Evolutionary conservation across 2,888 invertebrate species (phyloP).

Genomic region (Trissonchulus sp.): DNA sequence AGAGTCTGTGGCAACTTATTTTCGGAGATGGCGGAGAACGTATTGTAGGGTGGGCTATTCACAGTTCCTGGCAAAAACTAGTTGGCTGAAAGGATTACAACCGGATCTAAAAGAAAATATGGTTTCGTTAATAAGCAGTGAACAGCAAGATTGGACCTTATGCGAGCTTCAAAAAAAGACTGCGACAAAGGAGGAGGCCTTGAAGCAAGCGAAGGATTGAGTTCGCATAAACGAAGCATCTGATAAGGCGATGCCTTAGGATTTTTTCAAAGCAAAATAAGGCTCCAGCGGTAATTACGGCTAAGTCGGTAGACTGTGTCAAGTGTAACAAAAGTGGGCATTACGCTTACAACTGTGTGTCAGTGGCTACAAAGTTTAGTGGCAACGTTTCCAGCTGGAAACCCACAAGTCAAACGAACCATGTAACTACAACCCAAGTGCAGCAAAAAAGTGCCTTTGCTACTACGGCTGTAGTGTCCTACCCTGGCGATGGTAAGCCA

Average conservation of each 20-base stretch:
- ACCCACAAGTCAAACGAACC: not conserved
- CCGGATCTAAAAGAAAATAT: not conserved
- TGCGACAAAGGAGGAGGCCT: not conserved
- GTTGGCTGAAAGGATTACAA: not conserved
- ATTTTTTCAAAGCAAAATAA: not conserved
- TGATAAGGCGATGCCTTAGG: not conserved
- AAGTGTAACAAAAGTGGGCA: not conserved
- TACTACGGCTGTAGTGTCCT: not conserved
- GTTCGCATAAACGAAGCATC: not conserved
- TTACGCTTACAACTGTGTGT: not conserved
- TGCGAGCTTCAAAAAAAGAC: constrained; percentile 1
- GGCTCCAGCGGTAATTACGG: not conserved
- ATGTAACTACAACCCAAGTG: not conserved
- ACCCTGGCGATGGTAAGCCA: not conserved
- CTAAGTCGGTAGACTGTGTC: not conserved
- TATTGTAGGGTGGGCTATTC: not conserved
- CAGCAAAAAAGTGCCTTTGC: not conserved
- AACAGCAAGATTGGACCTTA: constrained; percentile 1
- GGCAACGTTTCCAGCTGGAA: not conserved
- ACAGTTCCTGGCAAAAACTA: not conserved
- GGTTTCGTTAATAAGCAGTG: not conserved
- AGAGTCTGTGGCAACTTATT: constrained; percentile 1
- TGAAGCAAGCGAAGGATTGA: not conserved
- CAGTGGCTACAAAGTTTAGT: not conserved
- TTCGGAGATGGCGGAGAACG: not conserved